These are phyloP conservation scores for Luperina testacea DNA, from an alignment of 2,888 invertebrate genomes.

Conservation along the genomic window DNA sequence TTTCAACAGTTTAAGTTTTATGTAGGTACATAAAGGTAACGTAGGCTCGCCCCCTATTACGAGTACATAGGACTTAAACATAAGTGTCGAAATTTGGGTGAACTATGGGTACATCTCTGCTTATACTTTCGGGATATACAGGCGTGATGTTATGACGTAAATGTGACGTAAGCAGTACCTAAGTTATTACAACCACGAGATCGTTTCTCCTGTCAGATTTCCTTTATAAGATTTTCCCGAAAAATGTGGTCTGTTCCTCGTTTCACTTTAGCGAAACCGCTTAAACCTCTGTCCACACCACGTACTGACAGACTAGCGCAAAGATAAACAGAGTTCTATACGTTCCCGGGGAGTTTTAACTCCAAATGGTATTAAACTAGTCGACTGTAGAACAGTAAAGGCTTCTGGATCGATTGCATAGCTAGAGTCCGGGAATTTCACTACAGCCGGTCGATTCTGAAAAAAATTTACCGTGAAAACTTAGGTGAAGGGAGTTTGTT, in stretches of 20 bases:
- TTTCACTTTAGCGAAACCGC: slow-evolving; percentile 11
- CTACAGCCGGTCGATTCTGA: too few relatives aligned
- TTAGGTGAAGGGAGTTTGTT: too few relatives aligned
- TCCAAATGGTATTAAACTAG: slow-evolving; percentile 50
- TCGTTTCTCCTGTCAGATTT: not conserved
- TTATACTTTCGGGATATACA: not conserved
- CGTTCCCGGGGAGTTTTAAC: slow-evolving; percentile 41
- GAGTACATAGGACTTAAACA: too few relatives aligned
- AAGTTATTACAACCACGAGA: not conserved
- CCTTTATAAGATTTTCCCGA: not conserved
- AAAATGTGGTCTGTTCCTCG: not conserved
- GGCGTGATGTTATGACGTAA: not conserved
- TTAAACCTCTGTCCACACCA: slow-evolving; percentile 8
- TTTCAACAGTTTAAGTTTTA: not conserved
- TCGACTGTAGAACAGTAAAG: slow-evolving; percentile 28
- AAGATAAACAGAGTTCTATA: slow-evolving; percentile 45
- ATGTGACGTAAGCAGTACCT: not conserved
- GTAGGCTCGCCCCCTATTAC: not conserved
- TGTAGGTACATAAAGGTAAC: not conserved
- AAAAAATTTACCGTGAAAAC: too few relatives aligned
- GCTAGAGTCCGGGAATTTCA: slow-evolving; percentile 10
- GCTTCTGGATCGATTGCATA: slow-evolving; percentile 49
- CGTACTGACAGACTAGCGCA: slow-evolving; percentile 7
- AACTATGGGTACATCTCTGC: too few relatives aligned
- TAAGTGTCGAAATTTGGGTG: not conserved